Base-by-base conservation (phyloP, 2,888 invertebrate species). In the Dusona sp. region DNA sequence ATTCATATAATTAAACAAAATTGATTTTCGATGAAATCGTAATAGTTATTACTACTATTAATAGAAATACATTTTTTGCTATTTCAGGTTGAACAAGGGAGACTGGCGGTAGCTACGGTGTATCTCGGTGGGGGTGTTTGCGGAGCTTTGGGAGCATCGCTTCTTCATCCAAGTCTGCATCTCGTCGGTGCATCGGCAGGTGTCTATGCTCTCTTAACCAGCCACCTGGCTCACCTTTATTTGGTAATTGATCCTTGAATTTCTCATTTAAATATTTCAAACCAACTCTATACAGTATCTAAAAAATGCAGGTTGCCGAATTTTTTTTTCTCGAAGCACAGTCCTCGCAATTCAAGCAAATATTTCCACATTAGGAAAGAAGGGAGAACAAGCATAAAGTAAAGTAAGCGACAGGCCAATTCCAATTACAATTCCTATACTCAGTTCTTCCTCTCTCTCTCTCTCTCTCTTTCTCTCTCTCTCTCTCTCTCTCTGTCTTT, bases 131-230 rank as follows among this genome's bases (percentile, higher is more conserved):
- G 98, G 33, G 97, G 97, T 88, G 94, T 96, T 67, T 97, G 96
- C 74, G 97, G 97, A 88, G 96, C 97, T 48, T 94, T 98, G 86
- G 97, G 97, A 67, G 97, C 97, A 1, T 96, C 97, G 38, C 96
- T 97, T 81, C 95, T 97, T 91, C 97, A 97, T 93, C 97, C 97
- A 38, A 95, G 95, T 85, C 96, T 97, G 85, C 96, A 96, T 91
- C 96, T 99, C 89, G 97, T 98, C 72, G 99, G 99, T 29, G 97
- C 98, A 54, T 98, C 98, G 0, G 98, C 98, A 1, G 98, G 98
- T 9, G 98, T 98, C 80, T 99, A 98, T 94, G 97, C 98, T 36
- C 95, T 99, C 88, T 95, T 98, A 86, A 97, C 97, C 75, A 98
- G 98, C 87, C 98, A 98, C 94, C 95, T 98, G 81, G 96, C 98